Base-by-base conservation (phyloP, 2,888 invertebrate species). In the Caenorhabditis becei region DNA sequence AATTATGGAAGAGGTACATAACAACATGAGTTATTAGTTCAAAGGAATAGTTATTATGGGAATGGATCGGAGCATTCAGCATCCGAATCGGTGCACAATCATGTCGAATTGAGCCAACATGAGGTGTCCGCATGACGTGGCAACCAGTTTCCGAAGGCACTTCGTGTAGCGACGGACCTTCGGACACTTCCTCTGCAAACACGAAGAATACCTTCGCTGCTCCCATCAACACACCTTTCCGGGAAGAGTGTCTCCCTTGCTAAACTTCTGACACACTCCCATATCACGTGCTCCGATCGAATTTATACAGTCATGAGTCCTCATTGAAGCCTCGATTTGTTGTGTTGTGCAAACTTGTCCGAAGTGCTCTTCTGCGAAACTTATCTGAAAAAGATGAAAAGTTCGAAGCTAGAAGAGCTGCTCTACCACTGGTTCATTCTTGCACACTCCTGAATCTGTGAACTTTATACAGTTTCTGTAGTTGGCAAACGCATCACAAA, bases 21-120 rank as follows among this genome's bases (percentile, higher is more conserved):
- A 56, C 26, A 16, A 49, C 32, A 49, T 23, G 32, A 63, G 20
- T 35, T 51, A 65, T 65, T 51, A 62, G 47, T 41, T 18, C 18
- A 24, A 16, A n/a, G 11, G n/a, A 5, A 26, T 10, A 44, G 59
- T 61, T 61, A 61, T 61, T 61, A 61, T 16, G 41, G 10, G 18
- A 56, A 7, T 10, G 14, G 16, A 18, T 11, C 24, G 7, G 28
- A 56, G 56, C 5, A 18, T 23, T 72, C 26, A 79, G 41, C 80
- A 80, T 58, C 80, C 81, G 58, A 81, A 81, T 20, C 72, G 54
- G 37, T 72, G 28, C 3, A 81, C 77, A 72, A 81, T 81, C 65
- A 67, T 67, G 59, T 81, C 81, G 44, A 67, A 81, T 44, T 81
- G 81, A 28, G 81, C 81, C 26, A 81, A 44, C 71, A 81, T 77